Evolutionary conservation across 1,140 invertebrate genomes (phyloP), one percentile per base, ranked within the genome.

Genomic region (Venturia canescens): DNA sequence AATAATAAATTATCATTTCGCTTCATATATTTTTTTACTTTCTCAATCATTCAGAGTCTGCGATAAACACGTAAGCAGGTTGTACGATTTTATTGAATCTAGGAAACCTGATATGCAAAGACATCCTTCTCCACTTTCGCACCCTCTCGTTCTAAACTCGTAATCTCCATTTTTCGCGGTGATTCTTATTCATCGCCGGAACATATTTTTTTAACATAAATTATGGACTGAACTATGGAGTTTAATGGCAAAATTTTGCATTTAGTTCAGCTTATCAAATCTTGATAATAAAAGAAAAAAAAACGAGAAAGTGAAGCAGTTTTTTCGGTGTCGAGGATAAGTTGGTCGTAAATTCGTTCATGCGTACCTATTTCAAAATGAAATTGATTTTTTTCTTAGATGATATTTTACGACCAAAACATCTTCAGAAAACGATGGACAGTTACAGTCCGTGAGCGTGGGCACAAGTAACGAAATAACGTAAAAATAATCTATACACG

Each of bases 231-330:
- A 34, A 78, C 72, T 75, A 31, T 50, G 78, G 60, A 82, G 66
- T 85, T 70, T 84, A 82, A 80, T 83, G 78, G 82, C 84, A 83
- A 82, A 78, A 81, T 85, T 67, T 84, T 83, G 72, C 81, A 84
- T 74, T 84, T 85, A 82, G 84, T 86, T 82, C 80, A 82, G 82
- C 60, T 60, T 82, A 80, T 34, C 71, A 57, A 29, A 57, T 50
- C 53, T 66, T 66, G 7, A 27, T 26, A 11, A 66, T 1, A 66
- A 66, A 7, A 29, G 27, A 66, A 66, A 29, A 29, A 15, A 23
- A 66, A 26, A 66, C n/a, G n/a, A 66, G n/a, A 27, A 75, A 75
- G 50, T 16, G 53, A 48, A 75, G 26, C 9, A 13, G 71, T 21
- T 29, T 23, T 0, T 23, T 16, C 15, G 38, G 38, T 44, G 38